Base-by-base conservation (phyloP, 1,140 invertebrate species). In the Cheumatopsyche charites region DNA sequence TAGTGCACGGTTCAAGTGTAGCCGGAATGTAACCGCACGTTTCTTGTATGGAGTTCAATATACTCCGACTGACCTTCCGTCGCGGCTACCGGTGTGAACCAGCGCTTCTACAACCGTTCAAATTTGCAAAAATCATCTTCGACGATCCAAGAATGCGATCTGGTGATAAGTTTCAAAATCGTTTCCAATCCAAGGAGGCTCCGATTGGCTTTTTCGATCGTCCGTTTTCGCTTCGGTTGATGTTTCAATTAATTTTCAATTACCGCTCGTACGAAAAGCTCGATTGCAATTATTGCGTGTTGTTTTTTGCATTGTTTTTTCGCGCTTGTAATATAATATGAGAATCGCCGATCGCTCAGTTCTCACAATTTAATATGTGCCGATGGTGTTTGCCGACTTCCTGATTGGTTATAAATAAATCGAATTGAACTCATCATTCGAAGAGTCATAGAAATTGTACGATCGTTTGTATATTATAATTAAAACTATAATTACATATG, bases 11-110 rank as follows among this genome's bases (percentile, higher is more conserved):
- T 25, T 58, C 55, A 58, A 58, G 55, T 58, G 55, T 58, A 25
- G 23, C 66, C 66, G 66, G 66, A 68, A 68, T 68, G 66, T 68
- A 55, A 68, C 66, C 23, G 49, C 66, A 36, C 66, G 66, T 25
- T 68, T 68, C 66, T 36, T 68, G 66, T 68, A 68, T 68, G 66
- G 47, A 68, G 66, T 68, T 68, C 66, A 68, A 68, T 68, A 68
- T 68, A 68, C 66, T 68, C 66, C 26, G 25, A 41, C 66, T 68
- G 66, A 68, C 66, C 66, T 68, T 68, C 66, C 66, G 66, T 45
- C 47, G 66, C 25, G 45, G 66, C 66, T 68, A 68, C 66, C 25
- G 66, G 45, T 58, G 25, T 15, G 15, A 17, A 68, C 17, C 67
- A 55, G n/a, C 45, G 67, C 25, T 61, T 21, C 26, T 61, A 25